phyloP scores from a whole-genome alignment of 2,797 vertebrate species.

The Platyrinchus mystaceus region DNA sequence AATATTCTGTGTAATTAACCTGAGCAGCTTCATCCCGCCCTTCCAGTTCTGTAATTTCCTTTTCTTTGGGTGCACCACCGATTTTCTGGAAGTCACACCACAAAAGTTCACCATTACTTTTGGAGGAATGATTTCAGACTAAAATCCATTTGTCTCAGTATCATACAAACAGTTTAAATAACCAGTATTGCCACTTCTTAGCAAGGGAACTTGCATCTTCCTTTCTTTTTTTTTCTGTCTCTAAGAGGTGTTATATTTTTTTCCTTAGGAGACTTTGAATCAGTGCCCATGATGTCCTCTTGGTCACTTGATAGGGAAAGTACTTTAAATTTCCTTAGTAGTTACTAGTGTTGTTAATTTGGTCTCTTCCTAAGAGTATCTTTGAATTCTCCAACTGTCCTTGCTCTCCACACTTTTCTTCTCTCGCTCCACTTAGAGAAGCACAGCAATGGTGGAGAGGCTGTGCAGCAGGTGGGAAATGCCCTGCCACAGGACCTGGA shows the following conservation, averaged over 20 bases:
- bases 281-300: background rate
- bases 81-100: background rate
- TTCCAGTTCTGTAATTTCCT: background rate
- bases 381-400: background rate
- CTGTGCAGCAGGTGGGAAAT: background rate
- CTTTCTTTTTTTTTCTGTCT: background rate
- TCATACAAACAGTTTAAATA: background rate
- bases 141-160: background rate
- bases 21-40: fast-evolving
- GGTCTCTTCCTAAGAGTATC: background rate
- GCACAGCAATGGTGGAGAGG: background rate
- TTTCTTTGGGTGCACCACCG: background rate
- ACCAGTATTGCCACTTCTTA: background rate
- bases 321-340: background rate
- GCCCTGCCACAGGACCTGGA: background rate
- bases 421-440: background rate
- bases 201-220: background rate
- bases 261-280: background rate
- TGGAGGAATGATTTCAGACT: background rate
- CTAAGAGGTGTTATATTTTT: background rate
- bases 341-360: background rate
- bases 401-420: background rate
- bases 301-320: background rate
- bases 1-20: background rate
- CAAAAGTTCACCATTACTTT: background rate